Evolutionary conservation across 2,797 vertebrate genomes (phyloP).

Genomic region (Pseudochirops corinnae): DNA sequence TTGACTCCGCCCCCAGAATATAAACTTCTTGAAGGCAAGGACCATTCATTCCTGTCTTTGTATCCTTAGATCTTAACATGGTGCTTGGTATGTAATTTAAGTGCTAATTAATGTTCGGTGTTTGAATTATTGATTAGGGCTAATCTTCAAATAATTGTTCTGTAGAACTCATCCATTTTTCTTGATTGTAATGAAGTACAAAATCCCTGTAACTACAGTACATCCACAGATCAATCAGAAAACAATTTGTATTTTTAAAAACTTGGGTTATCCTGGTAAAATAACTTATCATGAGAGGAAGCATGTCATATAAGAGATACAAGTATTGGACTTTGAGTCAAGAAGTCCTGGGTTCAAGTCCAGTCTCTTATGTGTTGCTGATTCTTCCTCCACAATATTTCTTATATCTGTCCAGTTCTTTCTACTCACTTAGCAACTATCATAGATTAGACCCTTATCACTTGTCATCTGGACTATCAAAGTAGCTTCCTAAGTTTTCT

Average conservation of each 20-base stretch:
- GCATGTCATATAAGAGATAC: neutral
- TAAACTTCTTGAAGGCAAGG: neutral
- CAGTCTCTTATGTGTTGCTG: neutral
- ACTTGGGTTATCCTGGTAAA: neutral
- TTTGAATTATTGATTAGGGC: neutral
- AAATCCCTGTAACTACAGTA: slow-evolving; percentile 7
- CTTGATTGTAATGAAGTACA: slow-evolving; percentile 11
- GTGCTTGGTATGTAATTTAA: neutral
- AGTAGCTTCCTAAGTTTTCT: too few species aligned
- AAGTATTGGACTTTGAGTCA: neutral
- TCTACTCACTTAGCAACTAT: too few species aligned
- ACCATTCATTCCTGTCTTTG: neutral
- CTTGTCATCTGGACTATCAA: too few species aligned
- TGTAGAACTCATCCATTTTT: neutral
- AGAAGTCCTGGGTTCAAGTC: neutral
- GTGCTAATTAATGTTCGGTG: neutral
- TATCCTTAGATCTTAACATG: neutral
- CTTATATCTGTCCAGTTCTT: too few species aligned
- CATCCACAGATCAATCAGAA: neutral
- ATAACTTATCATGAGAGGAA: neutral
- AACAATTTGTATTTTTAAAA: neutral
- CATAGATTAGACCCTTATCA: too few species aligned
- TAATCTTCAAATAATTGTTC: neutral
- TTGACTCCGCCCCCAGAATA: too few species aligned
- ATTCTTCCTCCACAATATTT: too few species aligned